Conservation (phyloP, 2,797 vertebrate species). For the Dryobates pubescens region DNA sequence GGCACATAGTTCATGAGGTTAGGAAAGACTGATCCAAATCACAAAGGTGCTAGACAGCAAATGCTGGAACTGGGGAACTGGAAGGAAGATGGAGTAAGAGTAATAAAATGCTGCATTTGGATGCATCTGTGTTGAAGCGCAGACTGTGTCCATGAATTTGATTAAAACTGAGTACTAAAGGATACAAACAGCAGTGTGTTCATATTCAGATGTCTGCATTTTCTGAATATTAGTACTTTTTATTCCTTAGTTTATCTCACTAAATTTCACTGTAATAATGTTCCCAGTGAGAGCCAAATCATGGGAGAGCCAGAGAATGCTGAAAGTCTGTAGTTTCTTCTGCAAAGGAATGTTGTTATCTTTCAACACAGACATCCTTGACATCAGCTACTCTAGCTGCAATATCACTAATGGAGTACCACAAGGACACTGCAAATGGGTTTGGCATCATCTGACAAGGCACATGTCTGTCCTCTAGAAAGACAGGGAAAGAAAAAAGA, state of each 20-base stretch:
- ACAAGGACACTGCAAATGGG: slow-evolving; percentile 10
- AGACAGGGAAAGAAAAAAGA: not conserved
- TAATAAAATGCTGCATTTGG: not conserved
- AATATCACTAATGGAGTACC: slow-evolving; percentile 1
- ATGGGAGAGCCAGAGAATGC: not conserved
- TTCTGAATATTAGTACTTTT: not conserved
- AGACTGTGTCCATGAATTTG: not conserved
- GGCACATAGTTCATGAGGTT: not conserved
- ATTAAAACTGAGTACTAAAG: not conserved
- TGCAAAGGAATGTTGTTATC: slow-evolving; percentile 4
- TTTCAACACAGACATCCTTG: slow-evolving; percentile 12
- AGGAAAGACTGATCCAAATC: not conserved
- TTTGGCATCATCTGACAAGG: not conserved
- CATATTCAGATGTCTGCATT: not conserved
- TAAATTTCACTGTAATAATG: not conserved
- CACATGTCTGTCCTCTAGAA: not conserved
- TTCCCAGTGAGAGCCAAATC: slow-evolving; percentile 9
- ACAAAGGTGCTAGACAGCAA: not conserved
- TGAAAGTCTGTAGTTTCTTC: not conserved
- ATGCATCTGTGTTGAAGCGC: not conserved
- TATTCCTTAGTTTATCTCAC: not conserved
- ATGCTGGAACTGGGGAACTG: not conserved
- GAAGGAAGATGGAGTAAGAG: not conserved
- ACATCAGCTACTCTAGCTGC: slow-evolving; percentile 28
- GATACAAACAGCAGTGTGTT: not conserved